Base-by-base conservation (phyloP, 2,113 vertebrate species). In the Tylochromis polylepis region DNA sequence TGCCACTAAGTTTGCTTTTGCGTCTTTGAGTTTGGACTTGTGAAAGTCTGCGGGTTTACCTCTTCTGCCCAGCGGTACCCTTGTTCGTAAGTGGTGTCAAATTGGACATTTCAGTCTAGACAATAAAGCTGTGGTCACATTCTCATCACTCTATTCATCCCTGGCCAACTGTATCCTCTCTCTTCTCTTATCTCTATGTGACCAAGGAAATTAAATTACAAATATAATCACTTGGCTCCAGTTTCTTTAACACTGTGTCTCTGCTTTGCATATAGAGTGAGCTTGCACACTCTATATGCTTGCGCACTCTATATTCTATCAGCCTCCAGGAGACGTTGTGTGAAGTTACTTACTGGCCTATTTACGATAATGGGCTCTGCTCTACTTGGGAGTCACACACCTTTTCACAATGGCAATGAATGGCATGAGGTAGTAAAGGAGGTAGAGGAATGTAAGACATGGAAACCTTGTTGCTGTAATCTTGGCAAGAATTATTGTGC, bases 191-290 rank as follows among this genome's bases (percentile, higher is more conserved):
- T 96, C 95, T 93, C 85, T 92, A 84, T 93, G 90, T 93, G 91
- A 96, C 95, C 94, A 96, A 95, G 92, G 92, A 95, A 96, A 96
- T 96, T 96, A 96, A 96, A 96, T 96, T 96, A 96, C 94, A 95
- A 96, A 96, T 95, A 95, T 95, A 95, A 96, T 96, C 95, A 95
- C 94, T 95, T 87, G 89, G 92, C 83, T 53, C 89, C 84, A 90
- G 93, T 92, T 95, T 94, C 93, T 95, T 93, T 92, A 93, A 90
- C 93, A 87, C 88, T 59, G 78, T 62, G 85, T 82, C 81, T 95
- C 95, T 96, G 93, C 90, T 96, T 95, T 96, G 96, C 95, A 96
- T 96, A 95, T 95, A 95, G 95, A 96, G 95, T 94, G 94, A 86
- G 92, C 87, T 81, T 90, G 91, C 70, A 31, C 46, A 31, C 70